Base-by-base conservation (phyloP, 2,113 vertebrate species). In the Diphyllodes magnificus region DNA sequence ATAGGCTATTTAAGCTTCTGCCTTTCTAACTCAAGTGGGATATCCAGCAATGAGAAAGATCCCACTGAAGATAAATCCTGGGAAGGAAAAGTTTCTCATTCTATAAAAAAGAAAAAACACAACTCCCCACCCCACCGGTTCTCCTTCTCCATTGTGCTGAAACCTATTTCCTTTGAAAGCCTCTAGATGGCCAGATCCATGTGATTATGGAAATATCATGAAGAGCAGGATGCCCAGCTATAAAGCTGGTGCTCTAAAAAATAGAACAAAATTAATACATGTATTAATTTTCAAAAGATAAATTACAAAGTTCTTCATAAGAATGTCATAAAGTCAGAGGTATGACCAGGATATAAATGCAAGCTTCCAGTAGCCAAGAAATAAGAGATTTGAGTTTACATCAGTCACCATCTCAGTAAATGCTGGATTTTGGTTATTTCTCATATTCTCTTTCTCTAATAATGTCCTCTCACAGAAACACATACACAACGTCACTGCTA, bases 111-210 rank as follows among this genome's bases (percentile, higher is more conserved):
- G 1, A 23, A 50, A 60, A 80, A 27, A 4, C 15, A n/a, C 12
- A 25, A 4, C 7, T 47, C 15, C 13, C 11, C 9, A 31, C 7
- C 3, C 4, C 18, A 42, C 4, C 0, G 0, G 3, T 47, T 88
- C 17, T 70, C 53, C 37, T 87, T 57, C 39, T 76, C 28, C 28
- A 16, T 16, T 75, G 14, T 76, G 22, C 28, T 76, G 53, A 77
- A 91, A 83, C 4, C 4, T 64, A 40, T 20, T 45, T 54, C 15
- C 13, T 83, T 86, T 4, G 2, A 59, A 88, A 87, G 5, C 44
- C 40, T 78, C 60, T 73, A 37, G 22, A 39, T 22, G 12, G 14
- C 10, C n/a, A 79, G 47, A 53, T 25, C 15, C 15, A 25, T 20
- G 11, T 11, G 3, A 35, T 53, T 56, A 39, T 15, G 16, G 18